These are phyloP conservation scores for Nebria brevicollis DNA, from an alignment of 2,888 invertebrate species.

Conservation along the genomic window DNA sequence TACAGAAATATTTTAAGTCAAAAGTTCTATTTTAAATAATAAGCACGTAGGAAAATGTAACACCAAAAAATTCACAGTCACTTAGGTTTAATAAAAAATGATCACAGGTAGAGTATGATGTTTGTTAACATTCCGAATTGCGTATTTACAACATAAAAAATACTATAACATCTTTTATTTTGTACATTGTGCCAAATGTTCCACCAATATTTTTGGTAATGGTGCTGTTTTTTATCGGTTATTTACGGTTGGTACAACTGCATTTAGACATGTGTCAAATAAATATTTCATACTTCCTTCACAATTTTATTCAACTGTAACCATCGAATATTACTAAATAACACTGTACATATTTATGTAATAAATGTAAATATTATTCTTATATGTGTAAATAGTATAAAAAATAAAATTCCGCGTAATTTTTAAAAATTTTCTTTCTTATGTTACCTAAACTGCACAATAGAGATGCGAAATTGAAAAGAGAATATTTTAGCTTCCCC, in stretches of 20 bases:
- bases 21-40: background rate
- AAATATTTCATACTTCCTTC: background rate
- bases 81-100: constrained; percentile 8
- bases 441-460: background rate
- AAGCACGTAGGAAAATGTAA: background rate
- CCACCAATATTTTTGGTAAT: background rate
- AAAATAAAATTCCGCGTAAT: background rate
- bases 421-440: background rate
- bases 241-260: background rate
- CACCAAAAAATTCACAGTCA: background rate
- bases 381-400: background rate
- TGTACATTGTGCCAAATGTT: constrained; percentile 4
- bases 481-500: too few relatives aligned
- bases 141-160: background rate
- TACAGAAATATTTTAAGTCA: background rate
- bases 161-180: background rate
- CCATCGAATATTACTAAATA: background rate
- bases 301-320: background rate
- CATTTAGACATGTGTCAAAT: constrained; percentile 20
- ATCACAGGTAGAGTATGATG: background rate
- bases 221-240: constrained; percentile 2
- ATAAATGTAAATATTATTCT: background rate
- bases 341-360: background rate
- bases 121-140: background rate
- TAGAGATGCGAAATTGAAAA: too few relatives aligned